Conservation (phyloP, 2,113 vertebrate genomes). For the Sebastes fasciatus region DNA sequence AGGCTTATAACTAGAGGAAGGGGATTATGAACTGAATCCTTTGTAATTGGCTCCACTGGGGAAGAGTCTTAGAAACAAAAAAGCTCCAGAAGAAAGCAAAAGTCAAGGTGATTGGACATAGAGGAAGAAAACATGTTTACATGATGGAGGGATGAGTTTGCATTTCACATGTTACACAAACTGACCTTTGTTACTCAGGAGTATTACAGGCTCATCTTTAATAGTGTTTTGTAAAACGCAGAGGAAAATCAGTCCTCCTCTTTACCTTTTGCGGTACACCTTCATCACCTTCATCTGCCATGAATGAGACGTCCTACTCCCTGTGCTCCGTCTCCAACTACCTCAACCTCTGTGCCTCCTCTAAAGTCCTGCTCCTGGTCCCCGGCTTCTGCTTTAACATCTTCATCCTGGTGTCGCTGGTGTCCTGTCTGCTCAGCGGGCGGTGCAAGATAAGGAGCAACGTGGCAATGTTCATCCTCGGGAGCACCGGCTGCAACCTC, state of each 20-base stretch:
- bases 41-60: slow-evolving; percentile 82
- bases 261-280: neutral
- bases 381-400: slow-evolving; percentile 65
- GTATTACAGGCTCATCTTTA: slow-evolving; percentile 25
- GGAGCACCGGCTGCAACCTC: slow-evolving; percentile 66
- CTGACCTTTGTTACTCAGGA: slow-evolving; percentile 24
- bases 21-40: slow-evolving; percentile 77
- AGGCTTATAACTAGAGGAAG: slow-evolving; percentile 70
- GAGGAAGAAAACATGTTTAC: slow-evolving; percentile 60
- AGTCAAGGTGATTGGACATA: slow-evolving; percentile 63
- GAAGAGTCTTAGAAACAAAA: slow-evolving; percentile 62
- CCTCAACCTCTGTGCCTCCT: slow-evolving; percentile 59
- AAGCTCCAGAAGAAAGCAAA: slow-evolving; percentile 55
- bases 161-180: slow-evolving; percentile 30
- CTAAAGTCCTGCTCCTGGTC: slow-evolving; percentile 65
- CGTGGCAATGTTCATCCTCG: slow-evolving; percentile 63
- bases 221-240: slow-evolving; percentile 2
- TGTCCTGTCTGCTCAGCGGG: slow-evolving; percentile 52
- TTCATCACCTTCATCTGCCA: slow-evolving; percentile 18
- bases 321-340: slow-evolving; percentile 51
- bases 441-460: slow-evolving; percentile 65
- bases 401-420: slow-evolving; percentile 62
- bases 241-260: slow-evolving; percentile 6
- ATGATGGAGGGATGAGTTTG: slow-evolving; percentile 27
- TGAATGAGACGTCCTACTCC: slow-evolving; percentile 61